phyloP scores from a whole-genome alignment of 1,140 invertebrate genomes.

The Lordiphosa mommai region DNA sequence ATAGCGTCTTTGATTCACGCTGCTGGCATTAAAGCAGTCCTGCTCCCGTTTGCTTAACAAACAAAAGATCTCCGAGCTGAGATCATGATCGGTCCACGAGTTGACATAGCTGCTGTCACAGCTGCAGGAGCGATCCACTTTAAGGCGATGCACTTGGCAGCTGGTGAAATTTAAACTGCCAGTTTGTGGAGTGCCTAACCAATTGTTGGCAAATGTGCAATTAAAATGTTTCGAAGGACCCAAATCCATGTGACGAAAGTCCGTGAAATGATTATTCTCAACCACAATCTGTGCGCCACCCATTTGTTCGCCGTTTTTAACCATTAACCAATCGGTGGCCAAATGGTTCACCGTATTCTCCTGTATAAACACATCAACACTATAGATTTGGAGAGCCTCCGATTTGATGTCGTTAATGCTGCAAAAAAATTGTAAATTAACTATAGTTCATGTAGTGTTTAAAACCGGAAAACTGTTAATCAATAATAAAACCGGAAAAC shows the following conservation, averaged over 20 bases:
- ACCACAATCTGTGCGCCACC: conserved; percentile 40
- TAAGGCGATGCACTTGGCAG: conserved; percentile 44
- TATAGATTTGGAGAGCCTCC: conserved; percentile 47
- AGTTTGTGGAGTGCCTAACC: conserved; percentile 31
- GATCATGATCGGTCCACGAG: conserved; percentile 42
- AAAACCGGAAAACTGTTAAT: too few species aligned
- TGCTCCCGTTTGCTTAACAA: conserved; percentile 16
- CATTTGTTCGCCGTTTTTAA: conserved; percentile 33
- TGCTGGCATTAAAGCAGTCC: conserved; percentile 57
- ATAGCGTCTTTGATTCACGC: conserved; percentile 43
- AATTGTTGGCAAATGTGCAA: conserved; percentile 66
- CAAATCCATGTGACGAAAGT: conserved; percentile 48
- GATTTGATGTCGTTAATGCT: conserved; percentile 62
- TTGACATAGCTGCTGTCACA: conserved; percentile 46
- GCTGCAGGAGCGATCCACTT: conserved; percentile 38
- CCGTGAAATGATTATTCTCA: conserved; percentile 52
- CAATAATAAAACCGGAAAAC: too few species aligned
- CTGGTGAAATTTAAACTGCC: conserved; percentile 59
- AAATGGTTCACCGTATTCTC: conserved; percentile 45
- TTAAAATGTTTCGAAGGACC: conserved; percentile 20
- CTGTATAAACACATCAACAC: conserved; percentile 35
- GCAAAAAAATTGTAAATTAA: neutral
- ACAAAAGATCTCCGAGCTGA: conserved; percentile 65
- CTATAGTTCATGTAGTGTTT: too few species aligned
- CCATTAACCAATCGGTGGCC: conserved; percentile 54